A percentile compares a stretch with the other conserved stretches of the same genome.
These are phyloP conservation scores for Syrphus vitripennis DNA, from an alignment of 2,888 invertebrate genomes.

Conservation along the genomic window DNA sequence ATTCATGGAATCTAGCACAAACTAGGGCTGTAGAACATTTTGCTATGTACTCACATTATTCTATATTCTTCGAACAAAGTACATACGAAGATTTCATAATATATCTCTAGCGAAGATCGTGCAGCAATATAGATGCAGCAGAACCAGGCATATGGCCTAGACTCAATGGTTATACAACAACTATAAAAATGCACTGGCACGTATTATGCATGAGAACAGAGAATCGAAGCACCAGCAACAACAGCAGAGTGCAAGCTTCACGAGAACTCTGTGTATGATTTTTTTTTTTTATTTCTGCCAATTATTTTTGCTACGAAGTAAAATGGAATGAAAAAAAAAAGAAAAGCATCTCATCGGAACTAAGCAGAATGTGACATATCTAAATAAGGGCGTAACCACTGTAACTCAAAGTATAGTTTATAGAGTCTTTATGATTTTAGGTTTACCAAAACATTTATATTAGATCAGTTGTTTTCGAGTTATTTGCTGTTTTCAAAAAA, in stretches of 20 bases:
- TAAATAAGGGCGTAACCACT: conserved; percentile 34
- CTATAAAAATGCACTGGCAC: conserved; percentile 50
- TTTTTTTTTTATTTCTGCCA: conserved; percentile 22
- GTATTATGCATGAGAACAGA: conserved; percentile 44
- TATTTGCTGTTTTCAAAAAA: not conserved
- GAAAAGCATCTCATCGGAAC: conserved; percentile 30
- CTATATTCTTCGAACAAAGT: conserved; percentile 1
- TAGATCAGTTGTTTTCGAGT: not conserved
- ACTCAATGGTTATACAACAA: conserved; percentile 60
- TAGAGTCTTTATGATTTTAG: not conserved
- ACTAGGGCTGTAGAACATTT: conserved; percentile 66
- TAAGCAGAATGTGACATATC: conserved; percentile 13
- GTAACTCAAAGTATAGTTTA: not conserved
- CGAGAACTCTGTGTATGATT: conserved; percentile 35
- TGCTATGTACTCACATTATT: not conserved
- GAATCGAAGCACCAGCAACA: conserved; percentile 22
- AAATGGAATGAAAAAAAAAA: conserved; percentile 12
- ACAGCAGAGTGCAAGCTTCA: conserved; percentile 26
- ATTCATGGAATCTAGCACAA: conserved; percentile 71
- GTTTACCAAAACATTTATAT: not conserved
- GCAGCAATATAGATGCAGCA: conserved; percentile 31
- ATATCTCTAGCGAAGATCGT: conserved; percentile 56
- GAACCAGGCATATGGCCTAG: conserved; percentile 67
- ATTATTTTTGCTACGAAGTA: conserved; percentile 22
- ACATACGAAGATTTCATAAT: conserved; percentile 58